phyloP scores from a whole-genome alignment of 2,797 vertebrate genomes.

The Nothura maculosa region DNA sequence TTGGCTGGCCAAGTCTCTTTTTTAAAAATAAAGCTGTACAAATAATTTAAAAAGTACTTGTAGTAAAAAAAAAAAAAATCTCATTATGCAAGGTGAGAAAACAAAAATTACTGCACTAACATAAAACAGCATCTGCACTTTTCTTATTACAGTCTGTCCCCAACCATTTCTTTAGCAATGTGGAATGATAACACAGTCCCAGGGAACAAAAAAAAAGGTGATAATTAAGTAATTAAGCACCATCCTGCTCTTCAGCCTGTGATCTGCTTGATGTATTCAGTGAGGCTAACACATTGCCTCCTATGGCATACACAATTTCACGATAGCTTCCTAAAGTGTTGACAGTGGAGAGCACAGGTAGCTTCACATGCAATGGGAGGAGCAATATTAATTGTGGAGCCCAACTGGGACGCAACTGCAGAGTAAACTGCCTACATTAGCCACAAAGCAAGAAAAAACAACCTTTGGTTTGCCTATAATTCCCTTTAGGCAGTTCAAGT shows the following conservation, averaged over 20 bases:
- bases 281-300: background rate
- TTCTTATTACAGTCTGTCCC: background rate
- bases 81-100: background rate
- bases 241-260: background rate
- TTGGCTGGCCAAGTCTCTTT: background rate
- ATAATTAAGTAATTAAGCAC: conserved; percentile 69
- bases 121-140: background rate
- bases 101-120: background rate
- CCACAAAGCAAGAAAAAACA: background rate
- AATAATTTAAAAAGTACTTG: background rate
- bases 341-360: background rate
- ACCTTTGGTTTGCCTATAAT: background rate
- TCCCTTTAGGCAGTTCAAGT: background rate
- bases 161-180: background rate
- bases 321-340: background rate
- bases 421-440: background rate
- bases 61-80: background rate
- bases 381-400: conserved; percentile 9
- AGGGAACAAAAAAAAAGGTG: background rate
- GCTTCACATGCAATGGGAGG: background rate
- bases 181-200: background rate
- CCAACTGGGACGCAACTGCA: background rate
- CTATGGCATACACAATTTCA: background rate
- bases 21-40: background rate
- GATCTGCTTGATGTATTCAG: conserved; percentile 26